A percentile compares a stretch with the other conserved stretches of the same genome.
Evolutionary conservation across 2,113 vertebrate species (phyloP).

Genomic region (Solea senegalensis): DNA sequence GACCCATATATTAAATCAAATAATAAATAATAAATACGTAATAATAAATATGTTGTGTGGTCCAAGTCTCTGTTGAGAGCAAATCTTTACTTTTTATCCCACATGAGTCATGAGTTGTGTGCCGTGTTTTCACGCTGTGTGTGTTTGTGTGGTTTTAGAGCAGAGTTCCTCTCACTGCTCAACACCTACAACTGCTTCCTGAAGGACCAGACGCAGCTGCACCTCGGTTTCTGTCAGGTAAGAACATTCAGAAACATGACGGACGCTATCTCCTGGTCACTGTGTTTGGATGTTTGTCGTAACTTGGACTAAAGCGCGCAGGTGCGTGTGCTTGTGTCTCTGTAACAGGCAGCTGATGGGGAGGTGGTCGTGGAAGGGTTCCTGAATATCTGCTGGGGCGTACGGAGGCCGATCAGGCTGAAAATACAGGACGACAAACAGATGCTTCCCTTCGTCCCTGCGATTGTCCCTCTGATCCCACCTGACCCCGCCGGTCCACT

Average conservation of each 20-base stretch:
- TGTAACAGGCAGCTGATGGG: slow-evolving; percentile 60
- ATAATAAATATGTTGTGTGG: too few species aligned
- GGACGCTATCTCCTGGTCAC: too few species aligned
- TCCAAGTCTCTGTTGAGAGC: too few species aligned
- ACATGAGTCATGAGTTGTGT: too few species aligned
- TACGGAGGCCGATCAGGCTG: slow-evolving; percentile 86
- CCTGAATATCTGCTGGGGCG: slow-evolving; percentile 91
- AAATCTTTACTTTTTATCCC: too few species aligned
- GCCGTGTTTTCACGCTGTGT: too few species aligned
- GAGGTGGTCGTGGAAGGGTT: slow-evolving; percentile 86
- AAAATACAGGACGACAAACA: slow-evolving; percentile 94
- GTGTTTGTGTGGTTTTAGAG: slow-evolving; percentile 56
- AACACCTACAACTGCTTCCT: slow-evolving; percentile 84
- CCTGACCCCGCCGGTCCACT: slow-evolving; percentile 72
- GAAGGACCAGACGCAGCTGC: slow-evolving; percentile 80
- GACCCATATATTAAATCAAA: too few species aligned
- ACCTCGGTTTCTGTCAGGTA: slow-evolving; percentile 67
- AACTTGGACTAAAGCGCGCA: not conserved
- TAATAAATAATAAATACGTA: too few species aligned
- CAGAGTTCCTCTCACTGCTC: slow-evolving; percentile 76
- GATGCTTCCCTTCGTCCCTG: slow-evolving; percentile 62
- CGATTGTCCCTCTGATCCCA: slow-evolving; percentile 63
- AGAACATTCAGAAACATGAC: not conserved
- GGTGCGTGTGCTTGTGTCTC: slow-evolving; percentile 23
- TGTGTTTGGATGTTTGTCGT: too few species aligned